Evolutionary conservation across 2,797 vertebrate genomes (phyloP).

Genomic region (Pelobates cultripes): DNA sequence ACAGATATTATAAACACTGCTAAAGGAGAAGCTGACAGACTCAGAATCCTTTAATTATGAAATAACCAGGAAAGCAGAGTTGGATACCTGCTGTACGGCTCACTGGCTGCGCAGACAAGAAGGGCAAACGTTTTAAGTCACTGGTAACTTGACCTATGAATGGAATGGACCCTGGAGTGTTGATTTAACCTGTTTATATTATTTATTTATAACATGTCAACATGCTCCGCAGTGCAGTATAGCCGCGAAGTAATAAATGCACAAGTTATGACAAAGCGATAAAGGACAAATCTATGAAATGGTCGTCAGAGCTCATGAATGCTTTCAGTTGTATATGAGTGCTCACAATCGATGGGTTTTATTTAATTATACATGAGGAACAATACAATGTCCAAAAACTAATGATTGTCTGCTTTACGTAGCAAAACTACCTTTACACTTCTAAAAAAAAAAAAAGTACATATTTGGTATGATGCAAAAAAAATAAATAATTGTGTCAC

Average conservation of each 20-base stretch:
- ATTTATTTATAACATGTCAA: not conserved
- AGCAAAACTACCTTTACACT: no score
- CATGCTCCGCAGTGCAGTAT: not conserved
- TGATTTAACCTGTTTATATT: not conserved
- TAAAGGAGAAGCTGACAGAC: conserved; percentile 4
- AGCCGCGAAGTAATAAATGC: not conserved
- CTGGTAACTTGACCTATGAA: not conserved
- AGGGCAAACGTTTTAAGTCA: not conserved
- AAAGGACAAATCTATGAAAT: no score
- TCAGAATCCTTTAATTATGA: conserved; percentile 7
- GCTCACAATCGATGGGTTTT: no score
- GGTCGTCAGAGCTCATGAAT: no score
- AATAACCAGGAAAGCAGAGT: not conserved
- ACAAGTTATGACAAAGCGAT: not conserved
- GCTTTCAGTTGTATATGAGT: no score
- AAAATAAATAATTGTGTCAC: no score
- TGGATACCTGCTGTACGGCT: not conserved
- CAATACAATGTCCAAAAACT: no score
- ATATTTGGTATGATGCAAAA: no score
- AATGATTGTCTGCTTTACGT: no score
- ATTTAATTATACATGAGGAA: no score
- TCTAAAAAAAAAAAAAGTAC: no score
- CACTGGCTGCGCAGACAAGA: not conserved
- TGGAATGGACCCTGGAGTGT: not conserved
- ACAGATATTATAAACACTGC: conserved; percentile 29